Evolutionary conservation across 2,888 invertebrate genomes (phyloP), one percentile per base, ranked within the genome.

Genomic region (Troides helena): DNA sequence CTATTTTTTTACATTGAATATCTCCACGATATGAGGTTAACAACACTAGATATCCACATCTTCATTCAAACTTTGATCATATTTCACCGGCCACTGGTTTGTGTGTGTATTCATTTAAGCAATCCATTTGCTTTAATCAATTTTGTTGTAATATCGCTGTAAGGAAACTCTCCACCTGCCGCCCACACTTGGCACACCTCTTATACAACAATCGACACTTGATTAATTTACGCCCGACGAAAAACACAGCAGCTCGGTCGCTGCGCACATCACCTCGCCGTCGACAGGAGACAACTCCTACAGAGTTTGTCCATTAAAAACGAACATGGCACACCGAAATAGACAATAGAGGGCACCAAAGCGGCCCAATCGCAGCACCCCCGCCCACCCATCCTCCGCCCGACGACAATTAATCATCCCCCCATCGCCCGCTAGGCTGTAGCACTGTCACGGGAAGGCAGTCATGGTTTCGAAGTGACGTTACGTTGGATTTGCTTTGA

Each of bases 371-470:
- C 68, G 68, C 63, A 30, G 50, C 62, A n/a, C 36, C 46, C 57
- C 59, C 46, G 56, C 56, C 56, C 73, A 75, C 74, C 72, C 73
- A 17, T 36, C 50, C 12, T 12, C 6, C 10, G 6, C 62, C 53
- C 46, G 39, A 73, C 77, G 80, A 81, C 83, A 81, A 86, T 86
- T 85, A 87, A 86, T 86, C 87, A 86, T 85, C 76, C 83, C 85
- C 82, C 79, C 73, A 50, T 74, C 70, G 56, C 70, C 75, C 71
- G 65, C 67, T 65, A 61, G 62, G 58, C 71, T 72, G 73, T 74
- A 72, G 71, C 75, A 77, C 78, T 79, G 80, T 81, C 80, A 77
- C 78, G 77, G 77, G 25, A 62, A 60, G 63, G 67, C 68, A 62
- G 67, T 57, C 62, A 67, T 18, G 57, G 63, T 53, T 57, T 36